These are phyloP conservation scores for Tanytarsus gracilentus DNA, from an alignment of 2,888 invertebrate genomes.

Conservation along the genomic window DNA sequence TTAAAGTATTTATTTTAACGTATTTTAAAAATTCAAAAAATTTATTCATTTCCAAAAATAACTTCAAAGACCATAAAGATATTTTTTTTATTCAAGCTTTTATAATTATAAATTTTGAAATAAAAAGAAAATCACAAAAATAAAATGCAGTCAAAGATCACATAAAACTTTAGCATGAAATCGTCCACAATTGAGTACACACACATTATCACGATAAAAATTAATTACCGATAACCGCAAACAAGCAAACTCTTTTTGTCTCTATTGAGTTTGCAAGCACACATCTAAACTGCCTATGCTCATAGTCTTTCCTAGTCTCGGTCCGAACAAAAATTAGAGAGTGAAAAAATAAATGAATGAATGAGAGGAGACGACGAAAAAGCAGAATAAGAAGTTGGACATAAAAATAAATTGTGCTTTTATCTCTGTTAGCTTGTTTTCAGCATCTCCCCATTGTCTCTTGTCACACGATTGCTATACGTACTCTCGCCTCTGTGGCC, in stretches of 20 bases:
- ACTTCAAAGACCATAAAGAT: no score
- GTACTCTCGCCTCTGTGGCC: neutral
- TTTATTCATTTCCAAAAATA: no score
- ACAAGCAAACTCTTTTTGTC: conserved; percentile 6
- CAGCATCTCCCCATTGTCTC: neutral
- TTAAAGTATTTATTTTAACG: no score
- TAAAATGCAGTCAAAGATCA: no score
- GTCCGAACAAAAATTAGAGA: neutral
- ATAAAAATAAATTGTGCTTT: conserved; percentile 27
- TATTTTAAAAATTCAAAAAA: no score
- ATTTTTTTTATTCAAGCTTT: no score
- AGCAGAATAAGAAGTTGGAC: neutral
- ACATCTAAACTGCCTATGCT: neutral
- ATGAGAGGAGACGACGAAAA: neutral
- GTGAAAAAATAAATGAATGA: neutral
- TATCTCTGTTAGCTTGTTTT: conserved; percentile 18
- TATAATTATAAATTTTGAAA: no score
- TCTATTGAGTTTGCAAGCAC: neutral
- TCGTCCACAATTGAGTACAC: no score
- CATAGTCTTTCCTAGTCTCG: neutral
- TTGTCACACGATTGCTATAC: neutral
- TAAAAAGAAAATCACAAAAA: no score
- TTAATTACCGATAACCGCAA: conserved; percentile 26
- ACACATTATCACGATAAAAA: conserved; percentile 18
- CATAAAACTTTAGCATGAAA: no score